Evolutionary conservation across 2,797 vertebrate genomes (phyloP), one percentile per base, ranked within the genome.

Genomic region (Phaenicophaeus curvirostris): DNA sequence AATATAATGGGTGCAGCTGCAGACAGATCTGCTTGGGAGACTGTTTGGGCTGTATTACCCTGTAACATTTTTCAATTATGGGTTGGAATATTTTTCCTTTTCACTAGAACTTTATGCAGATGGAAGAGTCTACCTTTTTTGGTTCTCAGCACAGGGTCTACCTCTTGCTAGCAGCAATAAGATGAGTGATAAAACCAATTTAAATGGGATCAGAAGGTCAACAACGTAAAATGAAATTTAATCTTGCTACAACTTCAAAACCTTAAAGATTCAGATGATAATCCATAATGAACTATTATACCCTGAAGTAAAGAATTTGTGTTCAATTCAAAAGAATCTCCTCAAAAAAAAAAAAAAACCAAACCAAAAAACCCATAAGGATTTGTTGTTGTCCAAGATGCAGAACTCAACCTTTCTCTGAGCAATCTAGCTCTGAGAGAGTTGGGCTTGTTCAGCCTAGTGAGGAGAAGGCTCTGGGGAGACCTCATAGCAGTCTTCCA

Each of bases 281-380:
- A 72, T 15, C 76, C 1, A 0, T 16, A 42, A 68, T 13, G 11
- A 71, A 41, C 4, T 31, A 23, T 18, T 15, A 25, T 5, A 16
- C 17, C 12, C 41, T 17, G 19, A 89, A 85, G 86, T 53, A 62
- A 79, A 71, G 9, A 50, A 53, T 11, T 48, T 1, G 2, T 2
- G 2, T 27, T 51, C 35, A 39, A 6, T 17, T 71, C 21, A 50
- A 63, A 81, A 37, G 8, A 65, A 85, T 31, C 67, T 42, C 57
- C 41, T 54, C n/a, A n/a, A n/a, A n/a, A 3, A 5, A 31, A 48
- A 71, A 55, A 68, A 23, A 44, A 44, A 15, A 21, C 16, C 28
- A 8, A 3, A 39, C 39, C 9, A 28, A 19, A 27, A 7, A 3
- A 11, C 3, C n/a, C n/a, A 1, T 5, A 13, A 9, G 3, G 3